A percentile compares a stretch with the other conserved stretches of the same genome.
Evolutionary conservation across 2,113 vertebrate genomes (phyloP).

Genomic region (Tyrannus savana): DNA sequence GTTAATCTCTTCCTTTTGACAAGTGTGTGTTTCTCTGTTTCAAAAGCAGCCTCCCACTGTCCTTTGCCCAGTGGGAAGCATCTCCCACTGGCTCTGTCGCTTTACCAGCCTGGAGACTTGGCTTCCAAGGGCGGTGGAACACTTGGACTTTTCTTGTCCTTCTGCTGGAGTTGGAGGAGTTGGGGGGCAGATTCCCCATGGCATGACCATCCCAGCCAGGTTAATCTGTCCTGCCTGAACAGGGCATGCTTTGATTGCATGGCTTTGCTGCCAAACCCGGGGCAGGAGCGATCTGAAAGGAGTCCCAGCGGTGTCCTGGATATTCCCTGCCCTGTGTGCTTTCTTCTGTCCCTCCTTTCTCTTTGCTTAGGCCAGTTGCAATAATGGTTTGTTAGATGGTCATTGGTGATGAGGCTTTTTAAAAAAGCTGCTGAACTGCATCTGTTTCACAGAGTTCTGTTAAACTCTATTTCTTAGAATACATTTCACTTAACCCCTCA

Average conservation of each 20-base stretch:
- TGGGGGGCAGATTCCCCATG: neutral
- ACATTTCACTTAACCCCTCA: neutral
- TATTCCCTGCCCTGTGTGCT: neutral
- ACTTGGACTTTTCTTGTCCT: neutral
- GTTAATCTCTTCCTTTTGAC: slow-evolving; percentile 1
- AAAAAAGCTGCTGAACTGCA: neutral
- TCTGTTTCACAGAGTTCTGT: neutral
- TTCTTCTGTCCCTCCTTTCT: neutral
- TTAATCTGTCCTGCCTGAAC: neutral
- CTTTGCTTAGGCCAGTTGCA: neutral
- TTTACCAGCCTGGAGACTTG: slow-evolving; percentile 25
- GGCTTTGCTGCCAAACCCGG: neutral
- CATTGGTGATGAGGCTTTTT: neutral
- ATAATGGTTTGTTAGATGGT: neutral
- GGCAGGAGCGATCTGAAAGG: neutral
- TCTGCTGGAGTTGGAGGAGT: neutral
- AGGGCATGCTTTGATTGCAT: neutral
- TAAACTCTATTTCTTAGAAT: neutral
- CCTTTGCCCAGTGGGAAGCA: neutral
- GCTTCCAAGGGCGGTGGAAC: neutral
- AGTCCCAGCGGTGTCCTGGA: neutral
- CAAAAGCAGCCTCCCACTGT: slow-evolving; percentile 25
- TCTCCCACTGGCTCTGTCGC: slow-evolving; percentile 13
- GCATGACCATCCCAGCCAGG: neutral
- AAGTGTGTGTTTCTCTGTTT: neutral